phyloP scores from a whole-genome alignment of 2,797 vertebrate genomes.

The Dryobates pubescens region DNA sequence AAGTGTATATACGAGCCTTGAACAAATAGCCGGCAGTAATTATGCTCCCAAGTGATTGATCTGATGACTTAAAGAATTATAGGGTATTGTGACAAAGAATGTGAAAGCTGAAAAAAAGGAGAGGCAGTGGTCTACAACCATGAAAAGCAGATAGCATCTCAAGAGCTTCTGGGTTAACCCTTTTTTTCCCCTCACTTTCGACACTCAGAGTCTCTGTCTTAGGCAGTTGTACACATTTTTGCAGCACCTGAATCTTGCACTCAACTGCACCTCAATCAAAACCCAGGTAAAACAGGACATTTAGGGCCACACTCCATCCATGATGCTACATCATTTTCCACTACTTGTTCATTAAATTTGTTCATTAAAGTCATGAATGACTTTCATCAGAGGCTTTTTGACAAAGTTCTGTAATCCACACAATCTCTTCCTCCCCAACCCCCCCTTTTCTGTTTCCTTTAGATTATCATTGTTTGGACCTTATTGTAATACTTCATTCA shows the following conservation, averaged over 20 bases:
- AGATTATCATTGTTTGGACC: neutral
- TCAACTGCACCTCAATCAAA: neutral
- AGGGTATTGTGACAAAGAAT: neutral
- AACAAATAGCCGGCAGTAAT: neutral
- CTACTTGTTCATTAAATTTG: neutral
- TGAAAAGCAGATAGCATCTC: neutral
- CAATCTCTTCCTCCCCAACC: neutral
- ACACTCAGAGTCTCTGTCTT: neutral
- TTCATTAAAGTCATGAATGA: neutral
- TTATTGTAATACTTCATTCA: neutral
- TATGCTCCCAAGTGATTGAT: neutral
- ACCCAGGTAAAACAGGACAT: neutral
- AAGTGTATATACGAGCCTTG: neutral
- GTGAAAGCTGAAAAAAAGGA: neutral
- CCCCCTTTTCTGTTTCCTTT: neutral
- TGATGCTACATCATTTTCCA: neutral
- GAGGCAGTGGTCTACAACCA: neutral
- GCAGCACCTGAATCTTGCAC: neutral
- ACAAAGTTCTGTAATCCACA: neutral
- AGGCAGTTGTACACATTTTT: neutral
- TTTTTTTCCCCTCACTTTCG: neutral
- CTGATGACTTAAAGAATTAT: neutral
- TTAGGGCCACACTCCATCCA: neutral
- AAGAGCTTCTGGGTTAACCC: neutral
- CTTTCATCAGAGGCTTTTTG: neutral